phyloP scores from a whole-genome alignment of 2,888 invertebrate species.

The Pheosia tremula region DNA sequence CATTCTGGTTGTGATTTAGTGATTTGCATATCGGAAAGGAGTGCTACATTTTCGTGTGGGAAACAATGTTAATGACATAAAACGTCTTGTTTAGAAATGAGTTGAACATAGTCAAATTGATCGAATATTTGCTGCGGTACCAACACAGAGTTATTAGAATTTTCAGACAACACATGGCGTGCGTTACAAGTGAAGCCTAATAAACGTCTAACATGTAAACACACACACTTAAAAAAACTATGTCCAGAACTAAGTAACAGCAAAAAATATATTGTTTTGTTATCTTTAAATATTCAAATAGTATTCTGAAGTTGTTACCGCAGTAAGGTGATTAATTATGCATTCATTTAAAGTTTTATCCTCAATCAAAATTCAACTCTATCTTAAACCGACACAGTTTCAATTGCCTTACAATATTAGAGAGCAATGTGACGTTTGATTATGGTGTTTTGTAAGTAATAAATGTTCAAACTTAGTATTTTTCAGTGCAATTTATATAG shows the following conservation, averaged over 20 bases:
- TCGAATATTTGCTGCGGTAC: no score
- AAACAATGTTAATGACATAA: constrained; percentile 32
- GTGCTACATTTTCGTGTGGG: constrained; percentile 33
- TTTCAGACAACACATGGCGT: no score
- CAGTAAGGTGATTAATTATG: constrained; percentile 60
- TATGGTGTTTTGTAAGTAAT: constrained; percentile 34
- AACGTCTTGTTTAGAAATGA: neutral
- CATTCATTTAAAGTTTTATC: constrained; percentile 64
- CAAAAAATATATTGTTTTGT: no score
- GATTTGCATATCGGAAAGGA: constrained; percentile 50
- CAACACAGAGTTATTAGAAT: no score
- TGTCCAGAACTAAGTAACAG: no score
- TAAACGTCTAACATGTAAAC: no score
- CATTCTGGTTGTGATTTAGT: constrained; percentile 72
- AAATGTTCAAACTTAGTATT: constrained; percentile 70
- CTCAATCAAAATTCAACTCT: constrained; percentile 13
- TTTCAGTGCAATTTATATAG: constrained; percentile 70
- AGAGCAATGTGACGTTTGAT: constrained; percentile 21
- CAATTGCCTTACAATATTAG: neutral
- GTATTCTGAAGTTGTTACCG: constrained; percentile 41
- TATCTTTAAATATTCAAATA: constrained; percentile 9
- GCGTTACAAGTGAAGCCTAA: no score
- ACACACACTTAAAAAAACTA: no score
- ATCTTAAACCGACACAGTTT: neutral
- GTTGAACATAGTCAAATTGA: neutral